Evolutionary conservation across 2,888 invertebrate species (phyloP), one percentile per base, ranked within the genome.

Genomic region (Cacoxenus indagator): DNA sequence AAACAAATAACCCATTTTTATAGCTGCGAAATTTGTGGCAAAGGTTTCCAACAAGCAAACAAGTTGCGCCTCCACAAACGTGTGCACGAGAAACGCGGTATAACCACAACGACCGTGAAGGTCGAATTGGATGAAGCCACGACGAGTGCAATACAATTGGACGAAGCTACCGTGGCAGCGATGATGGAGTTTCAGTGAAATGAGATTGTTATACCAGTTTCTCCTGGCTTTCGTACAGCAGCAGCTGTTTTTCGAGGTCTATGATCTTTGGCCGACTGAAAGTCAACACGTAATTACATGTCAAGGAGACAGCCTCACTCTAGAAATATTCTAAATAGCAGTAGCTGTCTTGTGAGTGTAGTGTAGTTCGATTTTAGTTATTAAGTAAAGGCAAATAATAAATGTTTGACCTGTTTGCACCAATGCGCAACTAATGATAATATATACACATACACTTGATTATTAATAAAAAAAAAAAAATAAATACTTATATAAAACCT

Each of bases 21-120:
- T 45, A 85, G 85, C 0, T 85, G 85, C 67, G 86, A 86, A 19
- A 77, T 86, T 51, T 85, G 85, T 48, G 86, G 85, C 29, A 86
- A 86, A 68, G 86, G 86, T 3, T 85, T 85, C 65, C 84, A 83
- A 8, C 86, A 85, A 29, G 82, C 84, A 0, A 85, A 85, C 29
- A 86, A 86, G 64, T 70, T 86, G 67, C 84, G 85, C 2, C 85
- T 84, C 67, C 85, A 85, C 66, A 77, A 78, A 55, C 64, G 80
- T 14, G 84, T 80, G 4, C 85, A 85, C 45, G 83, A 78, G 62
- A 82, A 82, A 22, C 82, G 84, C 3, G 75, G 62, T 64, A 64
- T 59, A 6, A 17, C 51, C 51, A 22, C n/a, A 0, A 22, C 51
- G 19, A 70, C 70, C 24, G 69, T 77, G 11, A 69, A 70, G 54